Evolutionary conservation across 2,888 invertebrate genomes (phyloP).

Genomic region (Metellina segmentata): DNA sequence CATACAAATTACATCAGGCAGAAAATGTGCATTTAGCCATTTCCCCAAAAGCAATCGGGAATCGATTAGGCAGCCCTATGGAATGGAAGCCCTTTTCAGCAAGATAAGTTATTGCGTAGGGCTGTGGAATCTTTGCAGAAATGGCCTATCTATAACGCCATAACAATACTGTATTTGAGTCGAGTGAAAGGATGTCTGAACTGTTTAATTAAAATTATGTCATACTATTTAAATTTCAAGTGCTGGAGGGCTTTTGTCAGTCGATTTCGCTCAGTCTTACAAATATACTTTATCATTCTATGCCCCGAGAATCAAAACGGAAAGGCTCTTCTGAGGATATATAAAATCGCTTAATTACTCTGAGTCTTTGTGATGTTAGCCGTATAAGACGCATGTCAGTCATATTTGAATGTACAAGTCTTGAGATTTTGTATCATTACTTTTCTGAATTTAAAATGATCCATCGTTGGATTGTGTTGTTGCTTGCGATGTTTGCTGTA

Average conservation of each 20-base stretch:
- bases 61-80: slow-evolving; percentile 24
- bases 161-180: neutral
- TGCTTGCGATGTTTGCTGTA: too few relatives aligned
- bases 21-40: slow-evolving; percentile 3
- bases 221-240: slow-evolving; percentile 25
- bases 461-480: too few relatives aligned
- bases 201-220: slow-evolving; percentile 33
- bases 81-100: slow-evolving; percentile 29
- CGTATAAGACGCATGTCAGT: too few relatives aligned
- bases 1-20: slow-evolving; percentile 15
- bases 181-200: neutral
- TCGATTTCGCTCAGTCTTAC: neutral
- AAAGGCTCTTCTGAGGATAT: neutral
- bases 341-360: neutral
- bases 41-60: slow-evolving; percentile 14
- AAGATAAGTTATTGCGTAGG: slow-evolving; percentile 10
- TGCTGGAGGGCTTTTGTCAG: neutral
- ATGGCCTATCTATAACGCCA: slow-evolving; percentile 5
- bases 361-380: neutral
- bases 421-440: too few relatives aligned
- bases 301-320: neutral
- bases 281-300: neutral
- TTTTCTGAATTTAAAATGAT: too few relatives aligned
- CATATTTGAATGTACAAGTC: too few relatives aligned
- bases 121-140: neutral